Evolutionary conservation across 2,113 vertebrate species (phyloP), one percentile per base, ranked within the genome.

Genomic region (Nicator chloris): DNA sequence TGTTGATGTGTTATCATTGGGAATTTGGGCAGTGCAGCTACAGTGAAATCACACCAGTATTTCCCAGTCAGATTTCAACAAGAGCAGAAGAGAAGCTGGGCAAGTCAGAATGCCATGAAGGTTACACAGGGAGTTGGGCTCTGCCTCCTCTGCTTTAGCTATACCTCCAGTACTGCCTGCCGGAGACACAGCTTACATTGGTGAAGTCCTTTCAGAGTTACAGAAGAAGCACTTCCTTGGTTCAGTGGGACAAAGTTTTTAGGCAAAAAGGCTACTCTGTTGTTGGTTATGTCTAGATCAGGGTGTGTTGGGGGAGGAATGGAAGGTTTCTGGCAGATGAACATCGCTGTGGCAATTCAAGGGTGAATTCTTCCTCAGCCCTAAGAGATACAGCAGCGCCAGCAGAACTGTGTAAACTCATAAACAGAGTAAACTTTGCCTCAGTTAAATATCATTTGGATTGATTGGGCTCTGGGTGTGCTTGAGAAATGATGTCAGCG

Each of bases 351-450:
- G 20, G 76, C 39, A 81, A 81, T 53, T 83, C 40, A 88, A 70
- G 72, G 60, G 68, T 94, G 60, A 91, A 57, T 73, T 70, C 77
- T 70, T 86, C 50, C 72, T 92, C 76, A 54, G 63, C 59, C 59
- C 45, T 73, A 77, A 70, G 59, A 86, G 59, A 81, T 70, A 64
- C 28, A 92, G 50, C 64, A 69, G 57, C 81, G 68, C 76, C 88
- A 93, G 79, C 56, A 73, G 35, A 92, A 56, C 82, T 64, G 33
- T 51, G 88, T 72, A 88, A 94, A 71, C 73, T 79, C 78, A 85
- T 92, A 87, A 93, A 90, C 13, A 79, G 53, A 31, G 45, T 81
- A 91, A 93, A 88, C 86, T 61, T 82, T 65, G 42, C 23, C 50
- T 90, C 53, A 79, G 79, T 73, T 82, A 83, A 84, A 85, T 31